A percentile compares a stretch with the other conserved stretches of the same genome.
phyloP scores from a whole-genome alignment of 2,888 invertebrate genomes.

The Spatulosminthurus flaviceps region DNA sequence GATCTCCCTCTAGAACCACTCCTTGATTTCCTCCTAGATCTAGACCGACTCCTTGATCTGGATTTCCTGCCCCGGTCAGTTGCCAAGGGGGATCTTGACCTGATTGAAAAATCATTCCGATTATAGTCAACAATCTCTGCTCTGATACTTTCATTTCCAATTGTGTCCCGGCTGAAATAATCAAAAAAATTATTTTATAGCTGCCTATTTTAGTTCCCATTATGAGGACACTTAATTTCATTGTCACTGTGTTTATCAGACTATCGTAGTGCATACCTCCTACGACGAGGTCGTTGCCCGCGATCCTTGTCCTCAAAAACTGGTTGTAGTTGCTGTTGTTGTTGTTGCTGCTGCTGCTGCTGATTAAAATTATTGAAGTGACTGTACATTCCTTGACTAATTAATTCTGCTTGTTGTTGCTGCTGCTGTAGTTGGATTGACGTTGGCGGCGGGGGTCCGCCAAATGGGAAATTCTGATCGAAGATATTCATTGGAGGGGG shows the following conservation, averaged over 20 bases:
- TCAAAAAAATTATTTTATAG: too few relatives aligned
- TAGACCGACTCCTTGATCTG: conserved; percentile 33
- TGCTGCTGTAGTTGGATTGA: conserved; percentile 52
- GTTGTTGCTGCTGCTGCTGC: conserved; percentile 22
- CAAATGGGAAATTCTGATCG: conserved; percentile 37
- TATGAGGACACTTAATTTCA: too few relatives aligned
- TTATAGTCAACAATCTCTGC: neutral
- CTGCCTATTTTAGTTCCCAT: neutral
- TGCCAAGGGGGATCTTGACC: conserved; percentile 27
- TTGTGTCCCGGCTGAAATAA: conserved; percentile 9
- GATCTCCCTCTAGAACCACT: conserved; percentile 66
- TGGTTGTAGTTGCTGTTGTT: conserved; percentile 10
- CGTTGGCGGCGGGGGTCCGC: conserved; percentile 48
- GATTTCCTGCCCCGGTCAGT: neutral
- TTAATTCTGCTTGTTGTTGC: conserved; percentile 44
- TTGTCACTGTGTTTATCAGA: too few relatives aligned
- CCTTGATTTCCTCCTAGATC: conserved; percentile 34
- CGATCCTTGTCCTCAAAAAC: conserved; percentile 25
- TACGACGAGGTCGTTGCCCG: conserved; percentile 66
- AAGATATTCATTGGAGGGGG: conserved; percentile 45
- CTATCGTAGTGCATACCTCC: conserved; percentile 65
- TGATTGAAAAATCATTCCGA: conserved; percentile 24
- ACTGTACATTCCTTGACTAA: conserved; percentile 42
- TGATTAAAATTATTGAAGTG: conserved; percentile 37
- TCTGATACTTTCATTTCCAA: neutral